Evolutionary conservation across 2,797 vertebrate genomes (phyloP).

Genomic region (Harpagifer antarcticus): DNA sequence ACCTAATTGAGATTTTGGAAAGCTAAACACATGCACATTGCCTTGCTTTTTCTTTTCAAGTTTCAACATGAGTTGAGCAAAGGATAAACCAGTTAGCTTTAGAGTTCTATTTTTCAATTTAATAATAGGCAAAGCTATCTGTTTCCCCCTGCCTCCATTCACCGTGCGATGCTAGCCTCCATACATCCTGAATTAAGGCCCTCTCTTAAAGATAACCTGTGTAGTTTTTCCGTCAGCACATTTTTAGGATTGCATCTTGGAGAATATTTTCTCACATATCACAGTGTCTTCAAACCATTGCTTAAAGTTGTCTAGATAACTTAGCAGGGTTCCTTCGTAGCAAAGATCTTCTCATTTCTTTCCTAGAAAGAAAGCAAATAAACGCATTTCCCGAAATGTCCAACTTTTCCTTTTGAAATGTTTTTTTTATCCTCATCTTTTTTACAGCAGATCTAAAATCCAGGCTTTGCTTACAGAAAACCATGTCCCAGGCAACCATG

Average conservation of each 20-base stretch:
- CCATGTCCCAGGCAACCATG: background rate
- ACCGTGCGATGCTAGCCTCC: background rate
- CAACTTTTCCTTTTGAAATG: background rate
- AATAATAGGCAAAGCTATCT: background rate
- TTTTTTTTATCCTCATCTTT: background rate
- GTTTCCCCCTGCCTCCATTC: background rate
- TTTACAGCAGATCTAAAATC: background rate
- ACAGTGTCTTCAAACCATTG: background rate
- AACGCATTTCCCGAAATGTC: background rate
- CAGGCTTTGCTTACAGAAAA: background rate
- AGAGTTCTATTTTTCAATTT: background rate
- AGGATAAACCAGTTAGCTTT: background rate
- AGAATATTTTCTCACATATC: background rate
- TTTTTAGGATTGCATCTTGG: background rate
- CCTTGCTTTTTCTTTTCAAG: background rate
- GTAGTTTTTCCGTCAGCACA: background rate
- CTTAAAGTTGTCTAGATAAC: background rate
- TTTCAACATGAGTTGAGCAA: no score
- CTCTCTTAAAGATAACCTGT: constrained; percentile 1
- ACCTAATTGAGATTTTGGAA: background rate
- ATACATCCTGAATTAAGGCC: background rate
- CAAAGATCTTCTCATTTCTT: background rate
- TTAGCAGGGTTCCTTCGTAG: background rate
- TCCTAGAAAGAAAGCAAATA: background rate
- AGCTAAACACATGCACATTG: background rate